A percentile compares a stretch with the other conserved stretches of the same genome.
Evolutionary conservation across 2,113 vertebrate genomes (phyloP).

Genomic region (Eulemur macaco): DNA sequence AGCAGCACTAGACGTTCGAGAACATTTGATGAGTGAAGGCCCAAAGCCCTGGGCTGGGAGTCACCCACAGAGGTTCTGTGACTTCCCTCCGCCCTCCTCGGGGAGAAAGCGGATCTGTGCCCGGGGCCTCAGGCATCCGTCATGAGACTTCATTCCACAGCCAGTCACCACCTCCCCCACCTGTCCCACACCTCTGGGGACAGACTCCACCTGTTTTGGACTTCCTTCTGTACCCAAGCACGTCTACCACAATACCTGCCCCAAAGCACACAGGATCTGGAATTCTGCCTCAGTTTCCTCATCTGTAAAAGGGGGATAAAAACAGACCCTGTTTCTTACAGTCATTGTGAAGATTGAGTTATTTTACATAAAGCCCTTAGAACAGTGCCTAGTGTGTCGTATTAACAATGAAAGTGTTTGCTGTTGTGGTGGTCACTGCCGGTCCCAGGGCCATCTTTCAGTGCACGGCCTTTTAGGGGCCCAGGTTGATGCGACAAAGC

Average conservation of each 20-base stretch:
- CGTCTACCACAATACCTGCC: background rate
- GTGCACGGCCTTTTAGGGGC: background rate
- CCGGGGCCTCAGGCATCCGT: background rate
- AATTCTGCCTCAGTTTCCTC: background rate
- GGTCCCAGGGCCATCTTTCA: background rate
- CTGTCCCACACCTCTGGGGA: background rate
- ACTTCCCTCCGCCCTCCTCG: background rate
- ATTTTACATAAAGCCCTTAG: background rate
- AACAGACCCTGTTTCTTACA: background rate
- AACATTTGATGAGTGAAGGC: background rate
- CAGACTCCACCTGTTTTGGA: background rate
- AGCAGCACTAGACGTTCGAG: fast-evolving
- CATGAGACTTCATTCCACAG: background rate
- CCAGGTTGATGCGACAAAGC: background rate
- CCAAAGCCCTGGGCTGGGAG: background rate
- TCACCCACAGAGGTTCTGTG: fast-evolving
- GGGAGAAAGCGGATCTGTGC: background rate
- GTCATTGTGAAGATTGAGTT: background rate
- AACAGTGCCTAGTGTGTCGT: background rate
- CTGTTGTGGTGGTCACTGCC: background rate
- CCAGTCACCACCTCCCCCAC: fast-evolving
- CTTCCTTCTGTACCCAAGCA: background rate
- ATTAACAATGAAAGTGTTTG: background rate
- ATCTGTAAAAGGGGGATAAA: background rate
- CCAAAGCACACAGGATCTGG: background rate